phyloP scores from a whole-genome alignment of 2,113 vertebrate species.

The Corythaixoides concolor region DNA sequence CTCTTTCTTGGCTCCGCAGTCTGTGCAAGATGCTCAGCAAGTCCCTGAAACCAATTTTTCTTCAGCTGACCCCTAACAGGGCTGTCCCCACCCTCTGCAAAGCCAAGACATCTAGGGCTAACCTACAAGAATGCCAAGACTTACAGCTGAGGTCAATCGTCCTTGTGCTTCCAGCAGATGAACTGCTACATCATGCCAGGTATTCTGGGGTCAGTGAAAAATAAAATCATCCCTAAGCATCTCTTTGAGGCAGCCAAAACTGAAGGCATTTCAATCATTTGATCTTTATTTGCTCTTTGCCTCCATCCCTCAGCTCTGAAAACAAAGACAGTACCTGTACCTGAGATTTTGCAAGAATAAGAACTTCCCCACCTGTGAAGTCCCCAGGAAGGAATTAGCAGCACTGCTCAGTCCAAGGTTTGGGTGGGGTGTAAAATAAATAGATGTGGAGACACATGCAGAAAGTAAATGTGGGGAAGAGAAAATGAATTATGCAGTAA shows the following conservation, averaged over 20 bases:
- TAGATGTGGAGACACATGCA: not conserved
- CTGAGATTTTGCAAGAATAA: not conserved
- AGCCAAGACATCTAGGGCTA: not conserved
- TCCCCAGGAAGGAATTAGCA: not conserved
- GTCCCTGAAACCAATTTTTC: not conserved
- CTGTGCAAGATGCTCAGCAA: not conserved
- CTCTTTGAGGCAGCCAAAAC: not conserved
- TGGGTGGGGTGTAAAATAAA: not conserved
- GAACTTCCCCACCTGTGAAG: not conserved
- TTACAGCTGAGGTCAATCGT: not conserved
- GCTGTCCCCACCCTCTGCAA: not conserved
- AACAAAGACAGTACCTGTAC: not conserved
- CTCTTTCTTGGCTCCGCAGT: not conserved
- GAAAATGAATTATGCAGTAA: constrained; percentile 36
- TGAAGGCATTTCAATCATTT: not conserved
- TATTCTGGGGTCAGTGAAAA: not conserved
- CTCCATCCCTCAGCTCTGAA: not conserved
- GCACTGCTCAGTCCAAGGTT: not conserved
- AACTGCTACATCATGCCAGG: not conserved
- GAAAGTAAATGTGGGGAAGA: not conserved
- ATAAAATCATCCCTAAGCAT: not conserved
- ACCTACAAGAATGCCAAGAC: not conserved
- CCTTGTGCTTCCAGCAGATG: not conserved
- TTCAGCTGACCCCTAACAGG: not conserved
- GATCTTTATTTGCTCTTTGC: not conserved